Evolutionary conservation across 2,888 invertebrate genomes (phyloP).

Genomic region (Netelia virgata): DNA sequence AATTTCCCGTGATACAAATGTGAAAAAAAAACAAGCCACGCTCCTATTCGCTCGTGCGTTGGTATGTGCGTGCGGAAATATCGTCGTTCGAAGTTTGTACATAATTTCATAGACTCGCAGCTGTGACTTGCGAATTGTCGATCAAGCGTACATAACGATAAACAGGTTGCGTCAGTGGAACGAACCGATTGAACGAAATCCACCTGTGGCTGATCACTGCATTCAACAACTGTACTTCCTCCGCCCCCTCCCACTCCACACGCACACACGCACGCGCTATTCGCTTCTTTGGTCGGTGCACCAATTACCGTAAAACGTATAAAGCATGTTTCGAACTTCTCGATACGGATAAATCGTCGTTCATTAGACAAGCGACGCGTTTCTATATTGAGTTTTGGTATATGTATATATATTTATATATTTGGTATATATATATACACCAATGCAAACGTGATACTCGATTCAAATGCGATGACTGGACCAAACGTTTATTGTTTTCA

Average conservation of each 20-base stretch:
- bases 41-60: not conserved
- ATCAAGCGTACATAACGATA: slow-evolving; percentile 5
- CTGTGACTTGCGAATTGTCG: slow-evolving; percentile 59
- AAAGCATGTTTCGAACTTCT: not conserved
- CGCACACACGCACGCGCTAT: not conserved
- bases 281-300: not conserved
- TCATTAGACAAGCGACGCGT: not conserved
- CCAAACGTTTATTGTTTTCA: not conserved
- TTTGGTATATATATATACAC: too few species aligned
- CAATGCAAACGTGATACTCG: not conserved
- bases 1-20: not conserved
- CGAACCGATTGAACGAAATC: not conserved
- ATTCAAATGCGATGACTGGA: not conserved
- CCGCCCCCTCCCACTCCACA: not conserved
- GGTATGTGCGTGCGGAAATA: not conserved
- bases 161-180: slow-evolving; percentile 32
- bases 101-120: not conserved
- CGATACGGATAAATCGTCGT: not conserved
- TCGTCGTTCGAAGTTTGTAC: not conserved
- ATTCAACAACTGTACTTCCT: not conserved
- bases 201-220: not conserved
- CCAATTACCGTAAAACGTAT: not conserved
- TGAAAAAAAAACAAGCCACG: not conserved
- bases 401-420: not conserved
- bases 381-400: not conserved